Evolutionary conservation across 2,888 invertebrate genomes (phyloP), one percentile per base, ranked within the genome.

Genomic region (Eupithecia inturbata): DNA sequence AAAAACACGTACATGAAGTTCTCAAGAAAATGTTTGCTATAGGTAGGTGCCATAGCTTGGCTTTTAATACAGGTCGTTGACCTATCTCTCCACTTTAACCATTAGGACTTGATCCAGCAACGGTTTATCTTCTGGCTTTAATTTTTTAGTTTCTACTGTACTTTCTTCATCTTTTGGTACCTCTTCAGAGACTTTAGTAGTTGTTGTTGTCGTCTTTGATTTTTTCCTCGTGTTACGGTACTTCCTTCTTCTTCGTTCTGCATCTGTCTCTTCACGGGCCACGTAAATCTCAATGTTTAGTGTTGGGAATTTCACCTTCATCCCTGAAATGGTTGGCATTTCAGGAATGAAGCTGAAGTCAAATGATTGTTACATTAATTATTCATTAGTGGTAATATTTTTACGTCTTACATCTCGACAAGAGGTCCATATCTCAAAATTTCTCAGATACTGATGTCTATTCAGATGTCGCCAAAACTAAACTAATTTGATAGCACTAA

Each of bases 11-110:
- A 4, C 31, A 31, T n/a, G n/a, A n/a, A n/a, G n/a, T n/a, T n/a
- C n/a, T n/a, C n/a, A n/a, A n/a, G n/a, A n/a, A n/a, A n/a, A n/a
- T n/a, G n/a, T n/a, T n/a, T n/a, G n/a, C n/a, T n/a, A n/a, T n/a
- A n/a, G n/a, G n/a, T n/a, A n/a, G n/a, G n/a, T n/a, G n/a, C n/a
- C n/a, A n/a, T n/a, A n/a, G n/a, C n/a, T n/a, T n/a, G n/a, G n/a
- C n/a, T n/a, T n/a, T n/a, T n/a, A n/a, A n/a, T n/a, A n/a, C n/a
- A n/a, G n/a, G n/a, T n/a, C n/a, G n/a, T n/a, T n/a, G n/a, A n/a
- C n/a, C n/a, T n/a, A n/a, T n/a, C n/a, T 99, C 89, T 98, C 98
- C 31, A 98, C 98, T 92, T 99, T 98, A 0, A 97, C 98, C 97
- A 99, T 98, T 77, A 99, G 90, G 26, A 99, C 95, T 19, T 93